A percentile compares a stretch with the other conserved stretches of the same genome.
These are phyloP conservation scores for Agrilus mali DNA, from an alignment of 2,888 invertebrate genomes.

Conservation along the genomic window DNA sequence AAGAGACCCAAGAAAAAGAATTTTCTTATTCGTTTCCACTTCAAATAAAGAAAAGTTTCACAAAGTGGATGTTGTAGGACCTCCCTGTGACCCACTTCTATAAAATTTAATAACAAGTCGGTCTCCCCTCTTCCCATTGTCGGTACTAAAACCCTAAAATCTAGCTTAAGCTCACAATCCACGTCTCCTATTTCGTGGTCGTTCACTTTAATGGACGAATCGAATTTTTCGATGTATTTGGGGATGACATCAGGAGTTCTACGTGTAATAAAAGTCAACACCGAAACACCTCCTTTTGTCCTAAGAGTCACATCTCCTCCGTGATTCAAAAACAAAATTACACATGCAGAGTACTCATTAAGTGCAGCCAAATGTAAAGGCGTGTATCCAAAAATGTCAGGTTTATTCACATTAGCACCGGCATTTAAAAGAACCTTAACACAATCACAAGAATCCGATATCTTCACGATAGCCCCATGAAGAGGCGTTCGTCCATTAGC, in stretches of 20 bases:
- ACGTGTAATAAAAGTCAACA: slow-evolving; percentile 69
- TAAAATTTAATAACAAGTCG: slow-evolving; percentile 55
- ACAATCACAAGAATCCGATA: slow-evolving; percentile 58
- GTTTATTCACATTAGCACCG: slow-evolving; percentile 60
- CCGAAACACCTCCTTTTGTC: slow-evolving; percentile 71
- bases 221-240: slow-evolving; percentile 47
- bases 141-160: slow-evolving; percentile 51
- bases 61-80: slow-evolving; percentile 73
- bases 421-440: slow-evolving; percentile 50
- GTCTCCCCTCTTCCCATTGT: slow-evolving; percentile 52
- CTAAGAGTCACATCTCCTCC: slow-evolving; percentile 72
- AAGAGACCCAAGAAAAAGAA: slow-evolving; percentile 68
- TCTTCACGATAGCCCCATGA: slow-evolving; percentile 70
- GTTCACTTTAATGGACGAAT: slow-evolving; percentile 62
- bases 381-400: slow-evolving; percentile 74
- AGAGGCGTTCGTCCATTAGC: slow-evolving; percentile 65
- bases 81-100: slow-evolving; percentile 69
- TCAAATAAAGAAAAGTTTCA: slow-evolving; percentile 71
- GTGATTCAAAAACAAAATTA: slow-evolving; percentile 57
- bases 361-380: slow-evolving; percentile 72
- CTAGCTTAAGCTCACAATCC: slow-evolving; percentile 67
- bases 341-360: slow-evolving; percentile 68
- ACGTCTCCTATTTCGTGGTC: slow-evolving; percentile 79
- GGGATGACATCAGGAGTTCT: slow-evolving; percentile 73
- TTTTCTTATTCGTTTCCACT: slow-evolving; percentile 72